These are phyloP conservation scores for Mesopsocus fuscifrons DNA, from an alignment of 2,888 invertebrate species.

Conservation along the genomic window DNA sequence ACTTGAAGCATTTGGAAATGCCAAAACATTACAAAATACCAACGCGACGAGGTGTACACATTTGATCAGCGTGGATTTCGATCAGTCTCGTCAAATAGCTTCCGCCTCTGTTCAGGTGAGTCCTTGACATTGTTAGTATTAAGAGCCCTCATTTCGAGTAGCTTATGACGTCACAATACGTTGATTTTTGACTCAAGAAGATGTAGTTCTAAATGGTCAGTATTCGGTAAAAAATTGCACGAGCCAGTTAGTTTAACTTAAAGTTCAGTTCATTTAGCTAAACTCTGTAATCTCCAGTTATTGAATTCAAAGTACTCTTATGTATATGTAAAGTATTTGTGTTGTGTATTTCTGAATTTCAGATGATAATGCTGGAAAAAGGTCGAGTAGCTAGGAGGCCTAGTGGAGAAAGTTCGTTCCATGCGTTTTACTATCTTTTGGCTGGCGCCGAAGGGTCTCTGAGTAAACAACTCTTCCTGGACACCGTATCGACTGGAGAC, in stretches of 20 bases:
- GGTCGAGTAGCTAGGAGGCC: conserved; percentile 47
- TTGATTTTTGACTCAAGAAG: too few relatives aligned
- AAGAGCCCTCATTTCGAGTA: too few relatives aligned
- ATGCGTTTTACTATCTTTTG: conserved; percentile 45
- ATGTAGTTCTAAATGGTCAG: too few relatives aligned
- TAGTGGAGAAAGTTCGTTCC: conserved; percentile 38
- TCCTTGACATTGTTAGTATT: too few relatives aligned
- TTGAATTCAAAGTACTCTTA: too few relatives aligned
- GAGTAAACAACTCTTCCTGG: conserved; percentile 65
- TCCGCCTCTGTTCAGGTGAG: conserved; percentile 72
- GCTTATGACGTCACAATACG: too few relatives aligned
- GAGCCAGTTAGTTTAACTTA: too few relatives aligned
- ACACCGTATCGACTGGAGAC: conserved; percentile 45
- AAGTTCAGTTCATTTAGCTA: too few relatives aligned
- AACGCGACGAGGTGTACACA: conserved; percentile 84
- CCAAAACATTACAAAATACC: conserved; percentile 63
- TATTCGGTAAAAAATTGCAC: too few relatives aligned
- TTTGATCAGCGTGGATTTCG: conserved; percentile 84
- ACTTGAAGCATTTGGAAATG: conserved; percentile 79
- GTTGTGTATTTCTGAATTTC: too few relatives aligned
- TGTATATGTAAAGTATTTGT: too few relatives aligned
- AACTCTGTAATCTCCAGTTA: too few relatives aligned
- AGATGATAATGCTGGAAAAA: conserved; percentile 59
- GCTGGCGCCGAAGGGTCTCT: conserved; percentile 59
- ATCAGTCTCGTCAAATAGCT: conserved; percentile 76